phyloP scores from a whole-genome alignment of 2,888 invertebrate species.

The Brachypalpus laphriformis region DNA sequence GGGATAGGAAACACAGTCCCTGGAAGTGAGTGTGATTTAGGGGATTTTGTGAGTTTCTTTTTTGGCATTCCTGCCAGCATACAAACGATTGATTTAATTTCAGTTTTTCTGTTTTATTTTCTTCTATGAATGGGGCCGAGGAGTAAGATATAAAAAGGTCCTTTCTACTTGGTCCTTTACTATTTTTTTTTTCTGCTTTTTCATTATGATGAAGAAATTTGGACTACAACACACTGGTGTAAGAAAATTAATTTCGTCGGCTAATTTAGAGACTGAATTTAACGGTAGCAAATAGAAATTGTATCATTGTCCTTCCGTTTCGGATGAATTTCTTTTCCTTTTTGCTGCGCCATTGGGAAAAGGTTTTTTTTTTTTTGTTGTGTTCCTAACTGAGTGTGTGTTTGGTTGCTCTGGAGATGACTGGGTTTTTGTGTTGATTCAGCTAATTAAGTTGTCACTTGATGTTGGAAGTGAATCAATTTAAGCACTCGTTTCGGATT shows the following conservation, averaged over 20 bases:
- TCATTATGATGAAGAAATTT: constrained; percentile 36
- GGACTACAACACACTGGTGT: constrained; percentile 1
- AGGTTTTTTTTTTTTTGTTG: neutral
- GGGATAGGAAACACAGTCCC: constrained; percentile 35
- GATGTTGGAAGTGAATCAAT: constrained; percentile 19
- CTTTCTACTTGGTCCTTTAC: constrained; percentile 14
- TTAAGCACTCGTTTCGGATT: constrained; percentile 4
- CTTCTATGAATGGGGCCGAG: neutral
- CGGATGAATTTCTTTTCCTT: constrained; percentile 14
- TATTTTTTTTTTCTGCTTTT: neutral
- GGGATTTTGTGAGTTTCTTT: constrained; percentile 14
- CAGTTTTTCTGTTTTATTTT: neutral
- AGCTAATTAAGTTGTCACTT: constrained; percentile 26
- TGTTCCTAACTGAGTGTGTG: neutral
- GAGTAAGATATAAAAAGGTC: neutral
- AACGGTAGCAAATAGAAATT: constrained; percentile 16
- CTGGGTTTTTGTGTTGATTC: constrained; percentile 27
- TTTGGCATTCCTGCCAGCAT: neutral
- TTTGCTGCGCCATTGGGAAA: no score
- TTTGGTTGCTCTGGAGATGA: neutral
- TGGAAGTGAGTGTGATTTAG: constrained; percentile 5
- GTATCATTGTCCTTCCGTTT: constrained; percentile 15
- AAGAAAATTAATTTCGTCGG: constrained; percentile 51
- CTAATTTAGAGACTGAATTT: constrained; percentile 48
- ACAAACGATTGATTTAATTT: constrained; percentile 59